Conservation (phyloP, 1,140 invertebrate genomes). For the Drosophila jambulina region DNA sequence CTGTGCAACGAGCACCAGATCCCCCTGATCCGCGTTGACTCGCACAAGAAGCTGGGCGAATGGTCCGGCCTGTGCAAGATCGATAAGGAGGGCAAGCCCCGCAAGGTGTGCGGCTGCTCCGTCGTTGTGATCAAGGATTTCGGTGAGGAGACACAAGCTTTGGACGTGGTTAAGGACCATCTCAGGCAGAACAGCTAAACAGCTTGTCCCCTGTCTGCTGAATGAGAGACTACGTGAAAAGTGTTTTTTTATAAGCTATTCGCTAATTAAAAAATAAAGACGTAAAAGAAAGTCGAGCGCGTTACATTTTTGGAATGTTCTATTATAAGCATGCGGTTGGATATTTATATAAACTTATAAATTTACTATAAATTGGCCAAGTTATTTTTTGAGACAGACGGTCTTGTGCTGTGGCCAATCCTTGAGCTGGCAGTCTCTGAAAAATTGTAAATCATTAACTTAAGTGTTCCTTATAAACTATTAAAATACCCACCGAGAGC, state of each 20-base stretch:
- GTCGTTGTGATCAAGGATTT: conserved; percentile 99
- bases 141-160: conserved; percentile 97
- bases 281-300: conserved; percentile 13
- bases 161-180: conserved; percentile 97
- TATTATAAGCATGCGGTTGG: conserved; percentile 19
- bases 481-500: conserved; percentile 75
- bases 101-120: conserved; percentile 99
- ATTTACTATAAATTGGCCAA: not conserved
- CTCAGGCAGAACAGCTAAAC: conserved; percentile 88
- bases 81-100: conserved; percentile 99
- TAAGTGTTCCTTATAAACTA: not conserved
- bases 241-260: conserved; percentile 53
- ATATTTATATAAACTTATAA: conserved; percentile 4
- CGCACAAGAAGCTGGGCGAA: conserved; percentile 99
- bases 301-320: conserved; percentile 73
- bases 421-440: conserved; percentile 85
- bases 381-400: conserved; percentile 33
- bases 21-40: conserved; percentile 96
- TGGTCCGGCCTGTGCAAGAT: conserved; percentile 99
- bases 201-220: conserved; percentile 55
- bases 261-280: conserved; percentile 66
- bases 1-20: conserved; percentile 99
- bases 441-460: not conserved
- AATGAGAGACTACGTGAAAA: conserved; percentile 78
- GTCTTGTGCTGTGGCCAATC: conserved; percentile 86